Base-by-base conservation (phyloP, 2,888 invertebrate species). In the Pegoplata infirma region DNA sequence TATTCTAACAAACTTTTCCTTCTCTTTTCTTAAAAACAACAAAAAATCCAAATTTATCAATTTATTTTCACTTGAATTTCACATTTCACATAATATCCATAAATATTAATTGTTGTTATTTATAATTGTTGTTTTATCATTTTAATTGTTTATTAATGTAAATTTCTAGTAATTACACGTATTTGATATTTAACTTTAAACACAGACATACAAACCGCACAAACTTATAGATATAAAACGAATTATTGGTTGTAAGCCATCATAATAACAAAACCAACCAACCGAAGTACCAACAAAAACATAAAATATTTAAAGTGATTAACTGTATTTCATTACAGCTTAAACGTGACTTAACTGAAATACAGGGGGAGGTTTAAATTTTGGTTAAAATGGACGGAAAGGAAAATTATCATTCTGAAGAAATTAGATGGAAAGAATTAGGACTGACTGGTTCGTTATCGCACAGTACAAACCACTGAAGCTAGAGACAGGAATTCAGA, bases 121-220 rank as follows among this genome's bases (percentile, higher is more conserved):
- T 10, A 3, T 58, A 23, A 23, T 51, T 51, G 36, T n/a, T 10
- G 16, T 7, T 17, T 67, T 53, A 53, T 53, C 23, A 32, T 46
- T 28, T 61, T 74, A 78, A 78, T 66, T 69, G 74, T 47, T 28
- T 74, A 64, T 66, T 61, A 69, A 64, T 74, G 23, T 25, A 73
- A 69, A 74, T 69, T 59, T 59, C 16, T 17, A 16, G 47, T 69
- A 17, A 69, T 78, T 64, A 69, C 69, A 66, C 59, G 69, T 53
- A 59, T 73, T 53, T 68, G 25, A 47, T 59, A 17, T 64, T 59
- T 58, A 53, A 21, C 25, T n/a, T 64, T 55, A 16, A 64, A 55
- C 12, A 40, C 19, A n/a, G 5, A 55, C 21, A 44, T 7, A 55
- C 23, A n/a, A 40, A 16, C 32, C 55, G n/a, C 16, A 28, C 16